A percentile compares a stretch with the other conserved stretches of the same genome.
phyloP scores from a whole-genome alignment of 2,888 invertebrate genomes.

The Xanthia icteritia region DNA sequence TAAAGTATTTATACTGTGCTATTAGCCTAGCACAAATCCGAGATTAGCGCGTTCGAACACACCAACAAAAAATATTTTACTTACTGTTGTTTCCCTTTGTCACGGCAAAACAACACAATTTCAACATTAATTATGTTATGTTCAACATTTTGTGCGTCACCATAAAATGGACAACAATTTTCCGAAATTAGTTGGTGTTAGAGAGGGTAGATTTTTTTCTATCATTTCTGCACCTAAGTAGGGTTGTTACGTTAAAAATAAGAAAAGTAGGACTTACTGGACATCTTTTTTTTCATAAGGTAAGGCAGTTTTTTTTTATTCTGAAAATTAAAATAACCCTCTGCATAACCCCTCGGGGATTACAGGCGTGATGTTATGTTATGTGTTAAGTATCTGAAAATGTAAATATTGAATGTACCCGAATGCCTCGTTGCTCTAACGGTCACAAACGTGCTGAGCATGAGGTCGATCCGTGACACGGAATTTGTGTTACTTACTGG shows the following conservation, averaged over 20 bases:
- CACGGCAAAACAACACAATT: neutral
- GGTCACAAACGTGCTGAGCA: neutral
- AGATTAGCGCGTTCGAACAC: no score
- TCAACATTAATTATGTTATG: neutral
- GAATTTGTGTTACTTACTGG: no score
- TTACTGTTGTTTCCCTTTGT: neutral
- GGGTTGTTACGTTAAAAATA: constrained; percentile 23
- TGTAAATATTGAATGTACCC: neutral
- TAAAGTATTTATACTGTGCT: no score
- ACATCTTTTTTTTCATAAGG: neutral
- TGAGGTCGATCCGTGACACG: neutral
- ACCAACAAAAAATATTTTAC: no score
- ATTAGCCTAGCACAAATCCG: no score
- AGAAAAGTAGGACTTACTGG: neutral
- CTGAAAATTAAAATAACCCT: neutral
- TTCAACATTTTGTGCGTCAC: constrained; percentile 24
- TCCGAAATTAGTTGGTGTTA: constrained; percentile 39
- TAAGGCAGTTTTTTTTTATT: neutral
- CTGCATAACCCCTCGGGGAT: no score
- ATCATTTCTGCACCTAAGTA: constrained; percentile 11
- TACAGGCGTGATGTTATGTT: no score
- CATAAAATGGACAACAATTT: constrained; percentile 25
- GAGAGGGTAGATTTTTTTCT: constrained; percentile 34
- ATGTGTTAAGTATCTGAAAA: neutral
- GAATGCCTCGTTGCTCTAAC: neutral